A percentile compares a stretch with the other conserved stretches of the same genome.
These are phyloP conservation scores for Clarias platycephalus DNA, from an alignment of 2,797 vertebrate genomes.

Conservation along the genomic window DNA sequence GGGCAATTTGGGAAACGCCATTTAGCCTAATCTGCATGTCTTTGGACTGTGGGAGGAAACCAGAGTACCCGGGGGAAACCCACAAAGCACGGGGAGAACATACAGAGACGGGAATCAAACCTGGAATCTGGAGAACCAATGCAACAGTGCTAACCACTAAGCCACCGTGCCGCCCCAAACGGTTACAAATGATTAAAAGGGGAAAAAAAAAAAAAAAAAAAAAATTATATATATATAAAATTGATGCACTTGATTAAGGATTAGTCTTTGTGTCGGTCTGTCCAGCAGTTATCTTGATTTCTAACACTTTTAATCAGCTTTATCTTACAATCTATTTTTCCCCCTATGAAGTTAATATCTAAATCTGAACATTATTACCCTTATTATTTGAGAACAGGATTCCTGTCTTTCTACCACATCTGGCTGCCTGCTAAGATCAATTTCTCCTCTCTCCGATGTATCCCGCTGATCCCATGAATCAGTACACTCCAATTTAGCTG, in stretches of 20 bases:
- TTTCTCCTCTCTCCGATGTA: background rate
- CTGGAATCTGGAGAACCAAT: no score
- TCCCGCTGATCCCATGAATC: background rate
- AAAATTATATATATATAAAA: no score
- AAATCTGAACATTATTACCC: background rate
- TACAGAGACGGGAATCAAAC: no score
- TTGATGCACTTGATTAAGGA: background rate
- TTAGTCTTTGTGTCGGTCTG: background rate
- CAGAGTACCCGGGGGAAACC: no score
- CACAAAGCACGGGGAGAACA: no score
- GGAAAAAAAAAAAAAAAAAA: no score
- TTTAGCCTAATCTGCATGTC: no score
- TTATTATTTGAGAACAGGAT: background rate
- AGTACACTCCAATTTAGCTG: background rate
- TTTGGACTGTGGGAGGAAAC: no score
- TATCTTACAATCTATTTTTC: background rate
- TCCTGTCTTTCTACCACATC: background rate
- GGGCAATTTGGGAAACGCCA: no score
- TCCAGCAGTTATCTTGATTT: background rate
- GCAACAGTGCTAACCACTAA: no score
- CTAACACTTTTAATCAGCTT: background rate
- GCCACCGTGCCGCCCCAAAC: no score
- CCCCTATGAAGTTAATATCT: background rate
- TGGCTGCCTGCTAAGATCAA: background rate
- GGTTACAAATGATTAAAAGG: no score